Evolutionary conservation across 53 echinoderm and acorn worm species (phyloP), one percentile per base, ranked within the genome.

Genomic region (Arbacia lixula): DNA sequence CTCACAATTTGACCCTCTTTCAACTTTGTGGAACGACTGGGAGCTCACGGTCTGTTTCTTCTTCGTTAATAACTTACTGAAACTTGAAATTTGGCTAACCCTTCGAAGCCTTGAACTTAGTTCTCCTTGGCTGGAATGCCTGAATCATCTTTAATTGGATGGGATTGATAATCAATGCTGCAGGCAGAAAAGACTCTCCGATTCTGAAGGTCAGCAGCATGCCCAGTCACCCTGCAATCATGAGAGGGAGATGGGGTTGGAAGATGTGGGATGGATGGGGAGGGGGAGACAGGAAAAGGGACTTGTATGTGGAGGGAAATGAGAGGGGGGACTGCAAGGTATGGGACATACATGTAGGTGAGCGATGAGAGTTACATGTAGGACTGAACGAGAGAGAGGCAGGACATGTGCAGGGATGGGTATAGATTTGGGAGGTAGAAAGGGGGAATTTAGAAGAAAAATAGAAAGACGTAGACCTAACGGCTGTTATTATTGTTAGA

Each of bases 141-240:
- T 63, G 64, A 81, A 81, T 81, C 82, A 81, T 49, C 62, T 12
- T 11, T 81, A 81, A 81, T 81, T 81, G 82, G 82, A 63, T 46
- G 50, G 31, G 34, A 81, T 60, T 42, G 64, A 81, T 81, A 63
- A 81, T 81, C 82, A 81, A 64, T 63, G 57, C 34, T n/a, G 27
- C 12, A 27, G 60, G 55, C 37, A 58, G 33, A 49, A 71, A 75
- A 54, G 29, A 38, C 34, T 69, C 69, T 69, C 69, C 25, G 69
- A 39, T 41, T 1, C 24, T 43, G 43, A 69, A 69, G 69, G 69
- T 69, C 69, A 69, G 5, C 5, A n/a, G n/a, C n/a, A 14, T 46
- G 46, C 46, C 46, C 46, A 46, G 46, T 46, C 8, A 6, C 46
- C 46, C 8, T 6, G 6, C 8, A 46, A 14, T 6, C 46, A 46